phyloP scores from a whole-genome alignment of 2,888 invertebrate species.

The Exephanes ischioxanthus region DNA sequence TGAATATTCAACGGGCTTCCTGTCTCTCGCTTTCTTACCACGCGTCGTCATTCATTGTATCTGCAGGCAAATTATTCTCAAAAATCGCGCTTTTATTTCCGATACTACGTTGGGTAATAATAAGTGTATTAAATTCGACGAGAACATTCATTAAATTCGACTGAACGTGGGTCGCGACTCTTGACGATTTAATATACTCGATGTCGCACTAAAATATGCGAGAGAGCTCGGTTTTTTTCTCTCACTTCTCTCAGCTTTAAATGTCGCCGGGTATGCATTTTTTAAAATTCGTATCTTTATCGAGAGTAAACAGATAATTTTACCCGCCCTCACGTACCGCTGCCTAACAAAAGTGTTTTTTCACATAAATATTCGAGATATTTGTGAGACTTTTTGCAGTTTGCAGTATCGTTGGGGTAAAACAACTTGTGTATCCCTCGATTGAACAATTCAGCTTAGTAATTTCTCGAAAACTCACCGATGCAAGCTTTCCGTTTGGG shows the following conservation, averaged over 20 bases:
- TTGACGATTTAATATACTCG: not conserved
- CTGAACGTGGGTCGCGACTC: not conserved
- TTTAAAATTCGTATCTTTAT: not conserved
- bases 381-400: not conserved
- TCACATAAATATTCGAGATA: not conserved
- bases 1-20: conserved; percentile 62
- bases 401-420: not conserved
- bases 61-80: conserved; percentile 42
- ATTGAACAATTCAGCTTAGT: not conserved
- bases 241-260: not conserved
- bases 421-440: not conserved
- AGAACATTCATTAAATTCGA: conserved; percentile 5
- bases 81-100: conserved; percentile 12
- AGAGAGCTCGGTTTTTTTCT: not conserved
- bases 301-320: not conserved
- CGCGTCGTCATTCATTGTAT: conserved; percentile 24
- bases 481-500: conserved; percentile 7
- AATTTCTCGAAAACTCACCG: conserved; percentile 2
- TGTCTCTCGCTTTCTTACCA: conserved; percentile 15
- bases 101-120: not conserved
- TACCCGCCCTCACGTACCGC: not conserved
- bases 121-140: not conserved
- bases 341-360: not conserved
- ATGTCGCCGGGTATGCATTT: not conserved
- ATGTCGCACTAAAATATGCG: not conserved